Evolutionary conservation across 2,113 vertebrate species (phyloP), one percentile per base, ranked within the genome.

Genomic region (Perccottus glenii): DNA sequence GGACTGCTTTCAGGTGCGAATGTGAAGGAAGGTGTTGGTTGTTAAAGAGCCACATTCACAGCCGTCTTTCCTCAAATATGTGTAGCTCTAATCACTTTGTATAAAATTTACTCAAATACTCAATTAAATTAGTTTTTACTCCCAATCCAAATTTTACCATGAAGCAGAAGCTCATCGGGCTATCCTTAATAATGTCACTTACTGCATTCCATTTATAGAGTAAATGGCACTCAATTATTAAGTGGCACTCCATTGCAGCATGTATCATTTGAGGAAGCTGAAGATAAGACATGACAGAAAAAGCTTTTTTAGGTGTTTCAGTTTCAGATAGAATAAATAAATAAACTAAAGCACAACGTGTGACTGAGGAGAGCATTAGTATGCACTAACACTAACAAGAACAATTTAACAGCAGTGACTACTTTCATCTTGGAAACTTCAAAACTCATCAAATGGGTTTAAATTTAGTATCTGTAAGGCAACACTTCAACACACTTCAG

Each of bases 161-260:
- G 38, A 5, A 40, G 38, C 19, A 67, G 27, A 43, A 73, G 51
- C 36, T 15, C 9, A 0, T 55, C 11, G 27, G 53, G 56, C 45
- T 65, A 43, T 76, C 19, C 48, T 52, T 45, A 45, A 65, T 79
- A 58, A 66, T 67, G 36, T 74, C 11, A 57, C 47, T 58, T 44
- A 33, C 5, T 27, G 32, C 4, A 1, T 67, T 81, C 77, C 64
- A 64, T 78, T 85, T 75, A 68, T 67, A 85, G 67, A 70, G 68
- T 68, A 81, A 85, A 84, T 81, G 69, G 72, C 55, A 36, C 58
- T 73, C 43, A 83, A 60, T 84, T 76, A 89, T 84, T 84, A 81
- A 83, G 42, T 73, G 64, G 14, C 60, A 44, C 44, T 78, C 57
- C 33, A 53, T 27, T 61, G 61, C 50, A 48, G 46, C n/a, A 1